Conservation (phyloP, 2,113 vertebrate species). For the Microcebus lehilahytsara region DNA sequence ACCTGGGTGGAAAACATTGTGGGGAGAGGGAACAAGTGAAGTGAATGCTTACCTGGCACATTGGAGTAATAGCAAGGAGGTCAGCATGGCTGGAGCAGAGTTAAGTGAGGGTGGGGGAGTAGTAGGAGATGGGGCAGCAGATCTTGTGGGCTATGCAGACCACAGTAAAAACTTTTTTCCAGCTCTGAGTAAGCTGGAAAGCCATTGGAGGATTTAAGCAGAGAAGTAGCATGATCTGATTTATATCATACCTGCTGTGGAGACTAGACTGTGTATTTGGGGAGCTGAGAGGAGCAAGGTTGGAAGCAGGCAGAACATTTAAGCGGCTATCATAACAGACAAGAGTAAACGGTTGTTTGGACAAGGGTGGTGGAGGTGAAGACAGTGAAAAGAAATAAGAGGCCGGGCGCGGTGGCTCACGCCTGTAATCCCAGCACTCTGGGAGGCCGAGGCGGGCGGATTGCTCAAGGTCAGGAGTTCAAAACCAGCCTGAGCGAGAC, state of each 20-base stretch:
- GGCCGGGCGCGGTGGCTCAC: too few species aligned
- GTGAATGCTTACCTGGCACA: neutral
- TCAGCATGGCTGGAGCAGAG: neutral
- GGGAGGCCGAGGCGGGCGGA: too few species aligned
- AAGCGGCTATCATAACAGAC: neutral
- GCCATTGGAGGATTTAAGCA: neutral
- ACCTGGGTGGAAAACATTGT: neutral
- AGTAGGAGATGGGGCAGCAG: too few species aligned
- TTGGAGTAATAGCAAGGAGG: neutral
- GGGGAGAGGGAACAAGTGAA: neutral
- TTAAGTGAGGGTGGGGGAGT: neutral
- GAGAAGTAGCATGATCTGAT: neutral
- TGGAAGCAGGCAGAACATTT: neutral
- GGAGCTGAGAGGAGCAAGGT: neutral
- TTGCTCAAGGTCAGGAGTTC: too few species aligned
- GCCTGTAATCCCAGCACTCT: too few species aligned
- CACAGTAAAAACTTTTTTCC: neutral
- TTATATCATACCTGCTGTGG: neutral
- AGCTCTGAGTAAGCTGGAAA: neutral
- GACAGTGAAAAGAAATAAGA: too few species aligned
- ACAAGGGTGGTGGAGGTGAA: neutral
- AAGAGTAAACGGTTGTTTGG: neutral
- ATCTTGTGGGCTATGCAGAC: neutral
- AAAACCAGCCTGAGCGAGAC: too few species aligned
- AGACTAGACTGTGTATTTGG: neutral